Evolutionary conservation across 2,113 vertebrate species (phyloP).

Genomic region (Kobus ellipsiprymnus): DNA sequence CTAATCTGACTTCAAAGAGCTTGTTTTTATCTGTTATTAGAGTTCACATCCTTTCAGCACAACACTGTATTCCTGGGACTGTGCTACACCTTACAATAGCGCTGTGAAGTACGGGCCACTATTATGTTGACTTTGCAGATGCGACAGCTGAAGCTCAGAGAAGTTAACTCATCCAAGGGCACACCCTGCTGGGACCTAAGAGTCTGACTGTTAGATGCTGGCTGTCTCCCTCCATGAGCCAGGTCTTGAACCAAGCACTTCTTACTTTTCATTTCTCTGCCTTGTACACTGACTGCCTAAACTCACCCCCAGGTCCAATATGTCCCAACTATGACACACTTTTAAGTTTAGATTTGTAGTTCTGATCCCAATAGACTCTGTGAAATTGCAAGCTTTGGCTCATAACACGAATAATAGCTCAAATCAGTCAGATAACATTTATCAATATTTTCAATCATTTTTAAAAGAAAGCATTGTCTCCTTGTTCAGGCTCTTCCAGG

Average conservation of each 20-base stretch:
- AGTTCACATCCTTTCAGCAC: background rate
- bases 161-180: background rate
- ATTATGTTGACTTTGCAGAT: background rate
- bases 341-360: background rate
- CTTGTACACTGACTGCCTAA: background rate
- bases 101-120: background rate
- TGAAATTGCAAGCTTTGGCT: background rate
- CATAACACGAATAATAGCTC: background rate
- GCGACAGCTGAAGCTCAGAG: background rate
- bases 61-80: background rate
- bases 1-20: conserved; percentile 26
- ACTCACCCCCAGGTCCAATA: background rate
- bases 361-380: background rate
- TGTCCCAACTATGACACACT: background rate
- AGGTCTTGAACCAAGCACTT: background rate
- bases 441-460: background rate
- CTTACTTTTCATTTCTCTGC: background rate
- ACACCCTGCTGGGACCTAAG: background rate
- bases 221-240: background rate
- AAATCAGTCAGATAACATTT: background rate
- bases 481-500: background rate
- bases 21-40: conserved; percentile 6
- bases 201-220: background rate
- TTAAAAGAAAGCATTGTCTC: background rate
- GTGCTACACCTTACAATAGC: background rate